A percentile compares a stretch with the other conserved stretches of the same genome.
Conservation (phyloP, 2,888 invertebrate species). For the Thereva unica region DNA sequence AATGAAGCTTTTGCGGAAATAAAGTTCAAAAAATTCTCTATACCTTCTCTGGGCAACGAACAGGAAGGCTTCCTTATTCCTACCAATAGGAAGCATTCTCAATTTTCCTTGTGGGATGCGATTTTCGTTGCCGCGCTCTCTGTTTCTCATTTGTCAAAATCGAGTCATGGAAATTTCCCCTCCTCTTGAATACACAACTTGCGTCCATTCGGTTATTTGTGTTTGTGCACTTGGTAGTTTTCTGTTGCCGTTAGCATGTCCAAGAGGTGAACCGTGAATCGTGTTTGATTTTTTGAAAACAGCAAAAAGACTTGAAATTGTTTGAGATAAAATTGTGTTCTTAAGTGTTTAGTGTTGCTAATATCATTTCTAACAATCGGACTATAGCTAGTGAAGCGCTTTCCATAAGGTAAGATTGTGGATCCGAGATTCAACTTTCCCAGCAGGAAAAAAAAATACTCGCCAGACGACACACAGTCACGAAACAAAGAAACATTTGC, state of each 20-base stretch:
- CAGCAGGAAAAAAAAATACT: background rate
- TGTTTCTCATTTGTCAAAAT: constrained; percentile 18
- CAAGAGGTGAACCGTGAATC: constrained; percentile 41
- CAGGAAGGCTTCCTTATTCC: too few relatives aligned
- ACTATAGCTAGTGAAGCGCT: constrained; percentile 9
- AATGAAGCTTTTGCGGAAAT: too few relatives aligned
- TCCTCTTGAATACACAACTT: constrained; percentile 38
- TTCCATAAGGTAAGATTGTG: constrained; percentile 17
- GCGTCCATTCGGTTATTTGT: constrained; percentile 32
- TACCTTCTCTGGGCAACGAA: too few relatives aligned
- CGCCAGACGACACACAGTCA: constrained; percentile 5
- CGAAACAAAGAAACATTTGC: constrained; percentile 32
- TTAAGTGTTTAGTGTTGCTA: constrained; percentile 30
- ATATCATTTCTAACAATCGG: constrained; percentile 18
- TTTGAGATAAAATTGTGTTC: constrained; percentile 17
- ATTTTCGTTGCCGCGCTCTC: background rate
- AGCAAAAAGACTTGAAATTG: constrained; percentile 19
- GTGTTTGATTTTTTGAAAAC: constrained; percentile 35
- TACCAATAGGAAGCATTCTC: too few relatives aligned
- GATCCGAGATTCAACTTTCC: background rate
- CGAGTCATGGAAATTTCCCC: constrained; percentile 37
- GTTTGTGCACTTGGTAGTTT: constrained; percentile 40
- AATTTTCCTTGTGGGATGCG: too few relatives aligned
- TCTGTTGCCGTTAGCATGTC: constrained; percentile 44
- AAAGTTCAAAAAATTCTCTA: too few relatives aligned